A percentile compares a stretch with the other conserved stretches of the same genome.
phyloP scores from a whole-genome alignment of 1,140 invertebrate genomes.

The Drosophila bocqueti region DNA sequence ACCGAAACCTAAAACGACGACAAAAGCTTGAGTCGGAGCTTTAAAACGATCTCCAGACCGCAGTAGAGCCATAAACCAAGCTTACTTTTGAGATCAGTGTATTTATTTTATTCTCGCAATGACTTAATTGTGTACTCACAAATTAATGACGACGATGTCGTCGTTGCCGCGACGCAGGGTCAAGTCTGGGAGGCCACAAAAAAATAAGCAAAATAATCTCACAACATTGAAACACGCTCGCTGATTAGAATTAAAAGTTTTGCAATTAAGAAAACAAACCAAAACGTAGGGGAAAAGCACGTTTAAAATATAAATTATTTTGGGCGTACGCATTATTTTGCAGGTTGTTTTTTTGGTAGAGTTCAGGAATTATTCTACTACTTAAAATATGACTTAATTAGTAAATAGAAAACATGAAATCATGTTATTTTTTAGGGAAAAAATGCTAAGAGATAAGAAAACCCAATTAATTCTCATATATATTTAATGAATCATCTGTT shows the following conservation, averaged over 20 bases:
- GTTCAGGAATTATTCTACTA: not conserved
- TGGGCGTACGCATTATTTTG: not conserved
- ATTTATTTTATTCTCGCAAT: conserved; percentile 39
- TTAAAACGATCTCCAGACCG: conserved; percentile 18
- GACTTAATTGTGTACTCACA: conserved; percentile 53
- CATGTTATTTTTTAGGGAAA: not conserved
- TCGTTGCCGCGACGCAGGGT: conserved; percentile 22
- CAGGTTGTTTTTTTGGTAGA: no score
- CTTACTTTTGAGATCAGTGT: conserved; percentile 28
- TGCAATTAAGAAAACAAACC: not conserved
- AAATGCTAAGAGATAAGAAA: not conserved
- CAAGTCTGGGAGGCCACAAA: conserved; percentile 42
- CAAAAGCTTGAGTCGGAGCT: conserved; percentile 57
- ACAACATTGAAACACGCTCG: conserved; percentile 42
- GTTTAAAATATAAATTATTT: not conserved
- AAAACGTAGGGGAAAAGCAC: conserved; percentile 3
- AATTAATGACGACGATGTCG: conserved; percentile 32
- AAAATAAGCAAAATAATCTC: conserved; percentile 16
- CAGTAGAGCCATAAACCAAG: conserved; percentile 17
- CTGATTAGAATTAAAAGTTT: conserved; percentile 56
- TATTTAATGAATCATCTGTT: conserved; percentile 1
- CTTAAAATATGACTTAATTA: not conserved
- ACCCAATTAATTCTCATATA: no score
- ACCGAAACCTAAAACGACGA: conserved; percentile 35
- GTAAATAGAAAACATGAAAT: not conserved